Evolutionary conservation across 2,888 invertebrate species (phyloP), one percentile per base, ranked within the genome.

Genomic region (Hypselothyrea guttata): DNA sequence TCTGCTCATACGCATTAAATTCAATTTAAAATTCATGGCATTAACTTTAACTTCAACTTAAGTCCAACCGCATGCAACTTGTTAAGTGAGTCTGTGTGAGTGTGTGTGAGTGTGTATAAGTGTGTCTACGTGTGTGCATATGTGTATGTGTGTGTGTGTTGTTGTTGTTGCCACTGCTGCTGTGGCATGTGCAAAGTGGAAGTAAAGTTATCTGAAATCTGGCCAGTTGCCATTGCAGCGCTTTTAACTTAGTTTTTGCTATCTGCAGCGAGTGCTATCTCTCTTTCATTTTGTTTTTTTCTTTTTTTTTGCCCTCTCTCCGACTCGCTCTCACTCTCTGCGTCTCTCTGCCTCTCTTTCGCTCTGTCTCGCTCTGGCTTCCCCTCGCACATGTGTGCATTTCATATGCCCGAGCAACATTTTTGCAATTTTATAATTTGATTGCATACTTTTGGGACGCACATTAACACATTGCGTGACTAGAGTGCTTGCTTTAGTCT

Each of bases 21-120:
- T 81, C 84, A 81, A 81, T 81, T 81, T 84, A 75, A 84, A 81
- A 81, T 81, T 84, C 79, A 81, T 84, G 71, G 82, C 75, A 84
- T 81, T 81, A 84, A 81, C 82, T 84, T 84, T 81, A 81, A 81
- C 79, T 81, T 81, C 59, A 75, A 81, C 64, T 81, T 77, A 81
- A 81, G 79, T 83, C 84, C 76, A 72, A 22, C 72, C 76, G 75
- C 84, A 83, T 82, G 81, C 77, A 81, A 75, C 84, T 77, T 81
- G 81, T 65, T 75, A 75, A 84, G 71, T 44, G 68, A 64, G 41
- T 37, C 35, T 34, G 35, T 49, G 3, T 48, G 9, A 11, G 33
- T 2, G 18, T 13, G 44, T 11, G 28, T 13, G n/a, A 15, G 12
- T 33, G 9, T 34, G 27, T 41, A 30, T 13, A 11, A 7, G 45